Conservation (phyloP, 2,113 vertebrate species). For the Furnarius figulus region DNA sequence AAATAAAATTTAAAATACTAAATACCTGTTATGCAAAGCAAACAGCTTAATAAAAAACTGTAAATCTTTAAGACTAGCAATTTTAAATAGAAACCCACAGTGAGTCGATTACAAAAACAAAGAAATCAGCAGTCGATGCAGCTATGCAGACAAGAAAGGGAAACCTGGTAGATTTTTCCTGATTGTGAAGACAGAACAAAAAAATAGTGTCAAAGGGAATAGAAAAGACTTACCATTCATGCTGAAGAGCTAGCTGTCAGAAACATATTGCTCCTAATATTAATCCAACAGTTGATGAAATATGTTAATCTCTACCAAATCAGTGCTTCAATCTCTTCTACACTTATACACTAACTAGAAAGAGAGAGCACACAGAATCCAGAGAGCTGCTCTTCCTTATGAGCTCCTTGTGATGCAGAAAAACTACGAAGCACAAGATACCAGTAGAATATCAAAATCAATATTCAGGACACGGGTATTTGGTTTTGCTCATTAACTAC, state of each 20-base stretch:
- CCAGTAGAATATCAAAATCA: constrained; percentile 63
- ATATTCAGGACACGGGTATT: constrained; percentile 56
- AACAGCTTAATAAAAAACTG: background rate
- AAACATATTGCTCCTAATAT: constrained; percentile 81
- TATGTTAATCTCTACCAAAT: constrained; percentile 71
- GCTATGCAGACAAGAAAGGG: constrained; percentile 43
- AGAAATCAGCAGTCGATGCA: constrained; percentile 34
- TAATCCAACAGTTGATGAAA: constrained; percentile 72
- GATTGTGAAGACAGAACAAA: background rate
- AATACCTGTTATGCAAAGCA: background rate
- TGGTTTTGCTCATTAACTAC: constrained; percentile 56
- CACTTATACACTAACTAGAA: constrained; percentile 54
- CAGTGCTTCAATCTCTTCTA: constrained; percentile 34
- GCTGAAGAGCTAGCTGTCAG: constrained; percentile 77
- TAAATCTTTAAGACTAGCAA: background rate
- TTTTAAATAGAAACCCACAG: background rate
- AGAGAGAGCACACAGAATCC: constrained; percentile 68
- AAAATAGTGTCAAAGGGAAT: constrained; percentile 42
- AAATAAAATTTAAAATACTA: background rate
- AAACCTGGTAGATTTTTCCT: constrained; percentile 27
- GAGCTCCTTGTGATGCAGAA: constrained; percentile 63
- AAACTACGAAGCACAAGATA: constrained; percentile 59
- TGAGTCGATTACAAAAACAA: constrained; percentile 41
- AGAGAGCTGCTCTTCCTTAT: constrained; percentile 69
- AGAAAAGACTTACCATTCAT: constrained; percentile 82